A percentile compares a stretch with the other conserved stretches of the same genome.
Conservation (phyloP, 2,113 vertebrate species). For the Macrotis lagotis region DNA sequence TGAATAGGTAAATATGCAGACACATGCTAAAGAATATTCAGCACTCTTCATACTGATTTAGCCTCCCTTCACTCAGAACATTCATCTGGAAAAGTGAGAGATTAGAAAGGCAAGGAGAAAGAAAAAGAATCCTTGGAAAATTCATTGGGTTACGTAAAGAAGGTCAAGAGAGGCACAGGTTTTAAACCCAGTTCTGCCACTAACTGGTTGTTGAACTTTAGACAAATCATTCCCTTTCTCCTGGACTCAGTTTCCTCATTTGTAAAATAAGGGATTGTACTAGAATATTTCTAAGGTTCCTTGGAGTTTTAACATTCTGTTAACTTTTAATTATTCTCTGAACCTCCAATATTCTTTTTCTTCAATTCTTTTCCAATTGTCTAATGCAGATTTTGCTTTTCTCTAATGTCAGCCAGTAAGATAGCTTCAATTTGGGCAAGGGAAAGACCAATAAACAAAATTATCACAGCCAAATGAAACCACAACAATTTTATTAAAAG, state of each 20-base stretch:
- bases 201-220: not conserved
- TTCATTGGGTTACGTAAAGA: not conserved
- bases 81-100: not conserved
- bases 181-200: not conserved
- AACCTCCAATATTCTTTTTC: slow-evolving; percentile 32
- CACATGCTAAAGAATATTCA: not conserved
- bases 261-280: not conserved
- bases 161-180: not conserved
- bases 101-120: not conserved
- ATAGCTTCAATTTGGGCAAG: slow-evolving; percentile 26
- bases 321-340: not conserved
- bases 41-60: not conserved
- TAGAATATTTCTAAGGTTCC: not conserved
- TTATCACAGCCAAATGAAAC: slow-evolving; percentile 18
- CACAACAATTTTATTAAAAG: slow-evolving; percentile 39
- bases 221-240: not conserved
- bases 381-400: slow-evolving; percentile 41
- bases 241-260: not conserved
- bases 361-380: slow-evolving; percentile 25
- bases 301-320: not conserved
- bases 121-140: not conserved
- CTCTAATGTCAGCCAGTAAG: slow-evolving; percentile 23
- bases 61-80: not conserved
- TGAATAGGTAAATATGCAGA: not conserved
- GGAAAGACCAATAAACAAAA: slow-evolving; percentile 23